Evolutionary conservation across 1,140 invertebrate species (phyloP).

Genomic region (Chelonus insularis): DNA sequence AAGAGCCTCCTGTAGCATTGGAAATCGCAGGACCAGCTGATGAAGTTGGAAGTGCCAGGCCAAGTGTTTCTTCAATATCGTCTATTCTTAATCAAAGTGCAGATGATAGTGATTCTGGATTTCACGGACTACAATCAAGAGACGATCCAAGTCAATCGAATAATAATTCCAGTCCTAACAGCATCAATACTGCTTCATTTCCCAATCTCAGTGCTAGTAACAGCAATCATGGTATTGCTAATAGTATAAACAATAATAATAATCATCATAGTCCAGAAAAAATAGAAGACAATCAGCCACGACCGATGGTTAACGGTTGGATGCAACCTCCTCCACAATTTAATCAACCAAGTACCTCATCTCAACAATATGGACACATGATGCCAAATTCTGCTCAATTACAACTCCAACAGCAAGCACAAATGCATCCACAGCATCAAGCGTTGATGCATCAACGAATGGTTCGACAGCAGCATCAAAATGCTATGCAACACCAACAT

Average conservation of each 20-base stretch:
- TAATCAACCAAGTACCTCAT: slow-evolving; percentile 40
- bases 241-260: slow-evolving; percentile 27
- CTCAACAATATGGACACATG: slow-evolving; percentile 32
- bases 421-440: slow-evolving; percentile 36
- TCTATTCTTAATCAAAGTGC: slow-evolving; percentile 62
- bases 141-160: slow-evolving; percentile 51
- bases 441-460: slow-evolving; percentile 34
- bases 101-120: slow-evolving; percentile 65
- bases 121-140: slow-evolving; percentile 61
- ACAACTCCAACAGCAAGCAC: slow-evolving; percentile 31
- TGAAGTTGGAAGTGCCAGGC: slow-evolving; percentile 50
- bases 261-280: slow-evolving; percentile 29
- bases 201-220: slow-evolving; percentile 46
- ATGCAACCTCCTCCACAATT: slow-evolving; percentile 45
- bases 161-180: slow-evolving; percentile 53
- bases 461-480: slow-evolving; percentile 29
- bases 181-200: slow-evolving; percentile 50
- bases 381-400: slow-evolving; percentile 11
- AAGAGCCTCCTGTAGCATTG: slow-evolving; percentile 37
- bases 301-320: slow-evolving; percentile 49
- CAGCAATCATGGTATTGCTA: slow-evolving; percentile 45
- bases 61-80: slow-evolving; percentile 57
- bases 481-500: slow-evolving; percentile 29
- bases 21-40: slow-evolving; percentile 38
- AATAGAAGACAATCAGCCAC: slow-evolving; percentile 28